phyloP scores from a whole-genome alignment of 2,888 invertebrate species.

The Macrophya annulata region DNA sequence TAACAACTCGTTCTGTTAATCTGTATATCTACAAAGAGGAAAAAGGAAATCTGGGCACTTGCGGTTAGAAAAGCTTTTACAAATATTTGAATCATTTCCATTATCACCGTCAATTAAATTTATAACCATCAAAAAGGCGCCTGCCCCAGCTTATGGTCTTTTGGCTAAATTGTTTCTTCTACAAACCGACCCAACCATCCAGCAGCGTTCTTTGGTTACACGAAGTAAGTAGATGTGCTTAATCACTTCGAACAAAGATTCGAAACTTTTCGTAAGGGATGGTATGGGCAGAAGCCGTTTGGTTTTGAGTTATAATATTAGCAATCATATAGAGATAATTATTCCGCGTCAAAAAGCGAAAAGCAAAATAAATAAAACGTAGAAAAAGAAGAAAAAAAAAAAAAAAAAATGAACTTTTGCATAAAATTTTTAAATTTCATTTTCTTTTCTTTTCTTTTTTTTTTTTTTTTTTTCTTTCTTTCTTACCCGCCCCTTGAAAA shows the following conservation, averaged over 20 bases:
- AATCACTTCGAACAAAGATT: constrained; percentile 34
- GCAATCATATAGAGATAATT: background rate
- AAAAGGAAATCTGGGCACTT: background rate
- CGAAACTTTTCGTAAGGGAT: background rate
- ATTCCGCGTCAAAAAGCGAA: background rate
- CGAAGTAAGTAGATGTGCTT: constrained; percentile 23
- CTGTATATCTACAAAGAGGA: background rate
- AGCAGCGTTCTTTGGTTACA: background rate
- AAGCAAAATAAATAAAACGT: too few species aligned
- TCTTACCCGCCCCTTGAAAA: constrained; percentile 35
- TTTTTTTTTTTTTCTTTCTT: too few species aligned
- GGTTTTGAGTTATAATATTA: background rate
- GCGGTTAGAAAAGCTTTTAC: constrained; percentile 42
- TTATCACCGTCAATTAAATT: constrained; percentile 53
- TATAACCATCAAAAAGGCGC: constrained; percentile 49
- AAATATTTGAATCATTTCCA: constrained; percentile 52
- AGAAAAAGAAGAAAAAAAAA: background rate
- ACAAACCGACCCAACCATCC: background rate
- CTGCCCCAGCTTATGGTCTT: background rate
- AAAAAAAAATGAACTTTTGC: too few species aligned
- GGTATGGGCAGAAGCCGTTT: background rate
- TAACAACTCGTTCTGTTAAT: constrained; percentile 12
- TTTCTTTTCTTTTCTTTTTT: too few species aligned
- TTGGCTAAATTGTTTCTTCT: constrained; percentile 31
- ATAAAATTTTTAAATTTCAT: too few species aligned